Evolutionary conservation across 2,888 invertebrate species (phyloP).

Genomic region (Dasypogon diadema): DNA sequence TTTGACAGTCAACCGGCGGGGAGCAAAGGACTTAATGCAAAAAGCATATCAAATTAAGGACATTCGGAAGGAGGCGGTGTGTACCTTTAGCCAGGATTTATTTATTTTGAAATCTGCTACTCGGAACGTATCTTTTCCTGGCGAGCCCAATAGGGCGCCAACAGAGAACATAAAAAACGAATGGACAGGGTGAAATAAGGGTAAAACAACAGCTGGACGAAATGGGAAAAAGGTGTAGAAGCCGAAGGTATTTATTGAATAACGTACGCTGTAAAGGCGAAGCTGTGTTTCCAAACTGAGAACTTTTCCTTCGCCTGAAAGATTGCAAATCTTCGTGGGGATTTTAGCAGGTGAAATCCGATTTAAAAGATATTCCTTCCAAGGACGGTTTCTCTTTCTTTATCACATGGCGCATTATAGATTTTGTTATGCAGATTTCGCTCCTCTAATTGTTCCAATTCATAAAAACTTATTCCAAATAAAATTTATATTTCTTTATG

Average conservation of each 20-base stretch:
- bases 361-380: no score
- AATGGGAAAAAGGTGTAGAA: conserved; percentile 56
- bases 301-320: conserved; percentile 4
- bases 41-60: conserved; percentile 56
- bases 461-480: no score
- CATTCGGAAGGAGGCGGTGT: conserved; percentile 43
- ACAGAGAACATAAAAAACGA: conserved; percentile 47
- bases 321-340: conserved; percentile 47
- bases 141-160: conserved; percentile 45
- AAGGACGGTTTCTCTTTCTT: no score
- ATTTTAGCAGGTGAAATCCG: conserved; percentile 40
- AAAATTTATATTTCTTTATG: no score
- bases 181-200: conserved; percentile 50
- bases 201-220: conserved; percentile 56
- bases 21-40: conserved; percentile 53
- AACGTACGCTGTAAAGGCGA: conserved; percentile 6
- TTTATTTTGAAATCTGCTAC: conserved; percentile 54
- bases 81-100: conserved; percentile 54
- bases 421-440: no score
- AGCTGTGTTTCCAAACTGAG: conserved; percentile 9
- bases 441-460: no score
- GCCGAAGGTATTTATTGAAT: conserved; percentile 56
- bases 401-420: no score
- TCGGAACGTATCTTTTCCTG: conserved; percentile 32
- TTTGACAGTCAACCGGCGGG: conserved; percentile 51